Base-by-base conservation (phyloP, 1,140 invertebrate genomes). In the Bombus affinis region DNA sequence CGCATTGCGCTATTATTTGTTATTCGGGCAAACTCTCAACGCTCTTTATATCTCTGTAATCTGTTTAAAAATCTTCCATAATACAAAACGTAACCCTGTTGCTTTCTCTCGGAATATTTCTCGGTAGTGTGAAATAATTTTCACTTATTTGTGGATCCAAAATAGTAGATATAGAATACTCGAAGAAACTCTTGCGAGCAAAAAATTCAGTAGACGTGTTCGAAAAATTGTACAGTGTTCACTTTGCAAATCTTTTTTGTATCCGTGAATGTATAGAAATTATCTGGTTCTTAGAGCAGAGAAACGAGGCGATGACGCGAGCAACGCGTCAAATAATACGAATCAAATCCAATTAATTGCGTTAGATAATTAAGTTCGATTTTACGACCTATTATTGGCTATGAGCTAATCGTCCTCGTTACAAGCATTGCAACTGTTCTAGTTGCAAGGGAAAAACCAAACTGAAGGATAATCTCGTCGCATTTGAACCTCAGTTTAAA, bases 301-400 rank as follows among this genome's bases (percentile, higher is more conserved):
- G 62, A 65, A 78, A 65, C 10, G 8, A 22, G 59, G 8, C 57
- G n/a, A 73, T 62, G 53, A 73, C 47, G 70, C 15, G 44, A 35
- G 10, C 8, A 9, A 4, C 13, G 35, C 71, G 42, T 62, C 35
- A 15, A 70, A 78, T 59, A 59, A 70, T 32, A 78, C 81, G 75
- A 78, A 78, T 62, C 57, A 78, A 59, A 83, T 70, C 25, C 65
- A 78, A 78, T 77, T 70, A 75, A 70, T 53, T 66, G 44, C 72
- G 28, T 83, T 76, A 76, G 81, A 83, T 65, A 59, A 83, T 53
- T 73, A 75, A 76, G 75, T 78, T 83, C 66, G 73, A 83, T 77
- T 57, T 66, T 47, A 37, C 66, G 28, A 70, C 32, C 37, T 68
- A 68, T 28, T 28, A 76, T 42, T 39, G 66, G 25, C 44, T 42